Evolutionary conservation across 2,888 invertebrate genomes (phyloP).

Genomic region (Pyralis farinalis): DNA sequence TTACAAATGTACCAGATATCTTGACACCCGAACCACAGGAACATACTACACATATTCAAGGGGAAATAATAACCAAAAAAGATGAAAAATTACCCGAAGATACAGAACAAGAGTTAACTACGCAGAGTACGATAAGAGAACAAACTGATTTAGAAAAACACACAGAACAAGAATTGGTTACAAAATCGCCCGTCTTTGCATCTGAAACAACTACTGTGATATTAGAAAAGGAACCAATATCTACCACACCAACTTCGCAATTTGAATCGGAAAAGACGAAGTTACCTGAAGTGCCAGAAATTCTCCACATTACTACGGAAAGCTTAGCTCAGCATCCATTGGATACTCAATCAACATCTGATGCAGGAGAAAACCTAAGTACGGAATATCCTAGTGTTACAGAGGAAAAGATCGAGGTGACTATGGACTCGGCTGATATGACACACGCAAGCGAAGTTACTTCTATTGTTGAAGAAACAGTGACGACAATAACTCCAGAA

Average conservation of each 20-base stretch:
- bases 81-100: not conserved
- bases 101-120: not conserved
- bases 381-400: not conserved
- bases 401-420: not conserved
- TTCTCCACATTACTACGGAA: not conserved
- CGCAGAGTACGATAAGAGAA: not conserved
- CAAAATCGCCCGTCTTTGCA: not conserved
- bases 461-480: not conserved
- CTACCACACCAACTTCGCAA: not conserved
- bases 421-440: not conserved
- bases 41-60: not conserved
- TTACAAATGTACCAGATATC: not conserved
- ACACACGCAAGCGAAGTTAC: not conserved
- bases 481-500: not conserved
- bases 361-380: not conserved
- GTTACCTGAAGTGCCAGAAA: not conserved
- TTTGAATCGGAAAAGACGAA: not conserved
- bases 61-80: not conserved
- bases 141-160: not conserved
- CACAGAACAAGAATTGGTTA: not conserved
- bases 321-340: not conserved
- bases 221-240: not conserved
- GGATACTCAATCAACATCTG: not conserved
- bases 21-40: not conserved
- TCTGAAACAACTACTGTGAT: not conserved